Conservation (phyloP, 1,140 invertebrate genomes). For the Sminthurinus signatus region DNA sequence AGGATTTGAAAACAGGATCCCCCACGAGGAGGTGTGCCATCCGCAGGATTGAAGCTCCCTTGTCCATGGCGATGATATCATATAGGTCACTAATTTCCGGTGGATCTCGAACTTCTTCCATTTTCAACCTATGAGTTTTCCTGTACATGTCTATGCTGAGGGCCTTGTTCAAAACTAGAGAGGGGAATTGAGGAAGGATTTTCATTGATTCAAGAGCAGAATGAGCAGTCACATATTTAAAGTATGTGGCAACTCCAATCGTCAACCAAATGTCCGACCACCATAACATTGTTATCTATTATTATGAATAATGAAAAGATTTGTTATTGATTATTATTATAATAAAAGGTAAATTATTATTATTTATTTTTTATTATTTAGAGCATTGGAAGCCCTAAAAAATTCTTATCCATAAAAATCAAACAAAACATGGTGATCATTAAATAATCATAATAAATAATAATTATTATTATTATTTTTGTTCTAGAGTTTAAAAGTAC, state of each 20-base stretch:
- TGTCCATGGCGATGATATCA: not conserved
- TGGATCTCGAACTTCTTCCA: not conserved
- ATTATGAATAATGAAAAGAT: not conserved
- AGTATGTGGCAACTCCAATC: not conserved
- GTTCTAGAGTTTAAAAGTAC: too few relatives aligned
- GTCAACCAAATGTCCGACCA: conserved; percentile 3
- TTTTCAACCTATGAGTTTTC: too few relatives aligned
- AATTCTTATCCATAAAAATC: not conserved
- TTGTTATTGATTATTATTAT: too few relatives aligned
- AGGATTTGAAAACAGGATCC: not conserved
- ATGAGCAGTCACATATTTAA: not conserved
- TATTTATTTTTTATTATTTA: too few relatives aligned
- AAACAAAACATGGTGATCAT: not conserved
- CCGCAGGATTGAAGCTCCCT: not conserved
- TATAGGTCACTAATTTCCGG: not conserved
- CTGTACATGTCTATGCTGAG: too few relatives aligned
- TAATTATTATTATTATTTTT: too few relatives aligned
- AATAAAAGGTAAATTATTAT: too few relatives aligned
- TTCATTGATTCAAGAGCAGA: too few relatives aligned
- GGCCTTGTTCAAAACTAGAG: too few relatives aligned
- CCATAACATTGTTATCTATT: not conserved
- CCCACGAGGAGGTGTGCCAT: not conserved
- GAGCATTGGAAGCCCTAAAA: too few relatives aligned
- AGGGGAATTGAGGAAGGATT: too few relatives aligned
- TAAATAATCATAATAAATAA: not conserved